Percentiles rank a stretch among this genome's conserved stretches.
Evolutionary conservation across 92 coral and sea anemone genomes (phyloP).

Genomic region (Epizoanthus stellaris): DNA sequence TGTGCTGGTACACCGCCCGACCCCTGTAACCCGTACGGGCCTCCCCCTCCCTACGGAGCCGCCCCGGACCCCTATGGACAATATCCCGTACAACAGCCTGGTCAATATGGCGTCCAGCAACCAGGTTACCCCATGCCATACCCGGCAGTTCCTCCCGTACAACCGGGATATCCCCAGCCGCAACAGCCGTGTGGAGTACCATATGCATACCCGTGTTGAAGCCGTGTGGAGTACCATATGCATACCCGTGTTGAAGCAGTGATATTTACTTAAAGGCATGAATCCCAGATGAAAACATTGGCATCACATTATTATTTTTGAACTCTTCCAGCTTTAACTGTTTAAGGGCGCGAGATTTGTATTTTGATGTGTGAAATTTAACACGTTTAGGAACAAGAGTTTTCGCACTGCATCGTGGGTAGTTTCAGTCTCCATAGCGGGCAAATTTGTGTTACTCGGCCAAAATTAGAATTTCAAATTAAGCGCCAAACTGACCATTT

Average conservation of each 20-base stretch:
- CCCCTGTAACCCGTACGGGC: slow-evolving; percentile 40
- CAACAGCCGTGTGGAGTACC: slow-evolving; percentile 16
- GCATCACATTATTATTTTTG: no score
- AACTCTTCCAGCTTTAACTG: no score
- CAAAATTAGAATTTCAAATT: no score
- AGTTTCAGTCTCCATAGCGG: no score
- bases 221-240: slow-evolving; percentile 22
- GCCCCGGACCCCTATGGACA: slow-evolving; percentile 32
- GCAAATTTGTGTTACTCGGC: no score
- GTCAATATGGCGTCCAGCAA: slow-evolving; percentile 30
- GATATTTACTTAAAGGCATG: neutral
- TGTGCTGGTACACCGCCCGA: slow-evolving; percentile 23
- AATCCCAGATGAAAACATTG: no score
- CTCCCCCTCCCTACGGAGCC: slow-evolving; percentile 28
- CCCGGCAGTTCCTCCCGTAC: slow-evolving; percentile 25
- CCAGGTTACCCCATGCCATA: slow-evolving; percentile 10
- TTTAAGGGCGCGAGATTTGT: no score
- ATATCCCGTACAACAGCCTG: slow-evolving; percentile 12
- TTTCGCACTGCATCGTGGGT: no score
- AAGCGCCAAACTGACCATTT: no score
- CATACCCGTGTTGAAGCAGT: neutral
- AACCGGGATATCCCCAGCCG: neutral
- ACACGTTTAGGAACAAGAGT: no score
- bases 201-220: neutral
- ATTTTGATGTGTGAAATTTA: no score